Evolutionary conservation across 2,113 vertebrate genomes (phyloP), one percentile per base, ranked within the genome.

Genomic region (Prochilodus magdalenae): DNA sequence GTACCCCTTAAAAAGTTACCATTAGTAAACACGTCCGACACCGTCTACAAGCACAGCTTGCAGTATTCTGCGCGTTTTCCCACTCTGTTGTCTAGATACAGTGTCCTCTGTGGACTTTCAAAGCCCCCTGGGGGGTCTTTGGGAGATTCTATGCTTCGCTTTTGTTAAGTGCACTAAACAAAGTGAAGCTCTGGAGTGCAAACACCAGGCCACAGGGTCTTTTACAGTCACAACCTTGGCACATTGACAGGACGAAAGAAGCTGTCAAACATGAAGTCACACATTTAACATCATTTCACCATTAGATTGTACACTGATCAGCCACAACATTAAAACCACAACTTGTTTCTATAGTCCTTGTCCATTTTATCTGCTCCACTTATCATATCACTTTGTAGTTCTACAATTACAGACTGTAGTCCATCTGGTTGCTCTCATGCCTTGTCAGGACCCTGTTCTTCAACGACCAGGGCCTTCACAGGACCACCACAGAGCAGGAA

Each of bases 1-100:
- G 24, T 44, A 51, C 47, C 2, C 12, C 40, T 79, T 59, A 59
- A 74, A 86, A 86, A 86, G 90, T 84, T 86, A 10, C 65, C 71
- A 63, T 71, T 14, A 72, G 13, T 66, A 81, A 78, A 70, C 76
- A 71, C 75, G 36, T 81, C 22, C 59, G 40, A 75, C 82, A 20
- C 51, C 8, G 51, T 79, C 30, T 79, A 70, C 0, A 11, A 49
- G n/a, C 14, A 15, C 33, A 30, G 55, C 67, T 80, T n/a, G 33
- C 29, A 33, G 14, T 30, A 51, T 62, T 33, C 40, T 67, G 84
- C 75, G 89, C 88, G 85, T 87, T 92, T 82, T 73, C 26, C 71
- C 65, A 63, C 59, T 30, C 83, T 84, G 91, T 92, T 90, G 90
- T 92, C 91, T 90, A 81, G 90, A 88, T 86, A 92, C 89, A 69